Conservation (phyloP, 2,113 vertebrate genomes). For the Tinamus guttatus region DNA sequence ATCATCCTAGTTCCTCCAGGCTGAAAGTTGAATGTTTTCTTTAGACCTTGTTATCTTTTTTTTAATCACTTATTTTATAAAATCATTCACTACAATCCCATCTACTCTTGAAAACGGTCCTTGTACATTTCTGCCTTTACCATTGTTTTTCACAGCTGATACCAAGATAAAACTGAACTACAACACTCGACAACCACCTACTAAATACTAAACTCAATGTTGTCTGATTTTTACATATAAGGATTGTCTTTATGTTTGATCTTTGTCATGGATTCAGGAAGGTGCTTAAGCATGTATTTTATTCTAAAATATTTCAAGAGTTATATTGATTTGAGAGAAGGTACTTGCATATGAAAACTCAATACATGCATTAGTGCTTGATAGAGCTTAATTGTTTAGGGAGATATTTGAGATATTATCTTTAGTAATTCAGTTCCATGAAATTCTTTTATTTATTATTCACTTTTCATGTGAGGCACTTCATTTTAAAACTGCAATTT, state of each 20-base stretch:
- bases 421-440: conserved; percentile 12
- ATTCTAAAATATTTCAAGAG: conserved; percentile 53
- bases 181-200: neutral
- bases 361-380: neutral
- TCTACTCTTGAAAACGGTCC: neutral
- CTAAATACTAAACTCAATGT: neutral
- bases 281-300: neutral
- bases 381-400: conserved; percentile 29
- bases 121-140: neutral
- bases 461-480: neutral
- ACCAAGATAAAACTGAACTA: neutral
- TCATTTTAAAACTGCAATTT: neutral
- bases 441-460: conserved; percentile 48
- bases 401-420: conserved; percentile 18
- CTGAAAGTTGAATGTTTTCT: conserved; percentile 16
- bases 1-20: conserved; percentile 12
- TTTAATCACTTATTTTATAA: neutral
- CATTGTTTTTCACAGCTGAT: neutral
- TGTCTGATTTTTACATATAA: neutral
- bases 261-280: neutral
- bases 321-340: conserved; percentile 38
- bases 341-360: conserved; percentile 3
- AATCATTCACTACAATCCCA: neutral
- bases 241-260: neutral
- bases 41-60: conserved; percentile 11